Base-by-base conservation (phyloP, 2,797 vertebrate species). In the Valencia hispanica region DNA sequence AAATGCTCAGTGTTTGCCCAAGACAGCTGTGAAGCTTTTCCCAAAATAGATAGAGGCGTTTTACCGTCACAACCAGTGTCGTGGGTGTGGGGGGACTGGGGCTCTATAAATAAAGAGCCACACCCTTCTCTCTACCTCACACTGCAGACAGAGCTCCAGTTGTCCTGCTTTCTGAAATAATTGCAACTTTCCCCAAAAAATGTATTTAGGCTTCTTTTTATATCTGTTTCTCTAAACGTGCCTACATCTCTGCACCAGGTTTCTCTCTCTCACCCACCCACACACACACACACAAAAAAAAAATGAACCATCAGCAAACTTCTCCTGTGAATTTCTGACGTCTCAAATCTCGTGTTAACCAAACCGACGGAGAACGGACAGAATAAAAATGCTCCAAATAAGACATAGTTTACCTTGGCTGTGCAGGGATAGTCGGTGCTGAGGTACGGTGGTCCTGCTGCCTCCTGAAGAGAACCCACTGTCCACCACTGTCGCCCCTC, bases 21-120 rank as follows among this genome's bases (percentile, higher is more conserved):
- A 87, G 75, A 63, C 75, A 70, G 68, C 65, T 71, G 36, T 30
- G 43, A 72, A 72, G 77, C 53, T 73, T 63, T 90, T 90, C 90
- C 80, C 43, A 91, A 92, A 94, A 94, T 94, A 94, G 93, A 74
- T 70, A 47, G 51, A 50, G 65, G 20, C 76, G 53, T 84, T 86
- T 68, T 73, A 74, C 68, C 75, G 82, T 86, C 78, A 88, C 75
- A 85, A 84, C 74, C 59, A 73, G 80, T 79, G 82, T 81, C 80
- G n/a, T 83, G 41, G n/a, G n/a, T n/a, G n/a, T n/a, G n/a, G 55
- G 63, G 30, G 53, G 39, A 11, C 71, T 77, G 68, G 68, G 55
- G 75, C 72, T 77, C 72, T 73, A 32, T 74, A 68, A 57, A 55
- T 68, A 53, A 68, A 76, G 80, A 79, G 78, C 88, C 91, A 81